Evolutionary conservation across 2,113 vertebrate genomes (phyloP), one percentile per base, ranked within the genome.

Genomic region (Silurus glanis): DNA sequence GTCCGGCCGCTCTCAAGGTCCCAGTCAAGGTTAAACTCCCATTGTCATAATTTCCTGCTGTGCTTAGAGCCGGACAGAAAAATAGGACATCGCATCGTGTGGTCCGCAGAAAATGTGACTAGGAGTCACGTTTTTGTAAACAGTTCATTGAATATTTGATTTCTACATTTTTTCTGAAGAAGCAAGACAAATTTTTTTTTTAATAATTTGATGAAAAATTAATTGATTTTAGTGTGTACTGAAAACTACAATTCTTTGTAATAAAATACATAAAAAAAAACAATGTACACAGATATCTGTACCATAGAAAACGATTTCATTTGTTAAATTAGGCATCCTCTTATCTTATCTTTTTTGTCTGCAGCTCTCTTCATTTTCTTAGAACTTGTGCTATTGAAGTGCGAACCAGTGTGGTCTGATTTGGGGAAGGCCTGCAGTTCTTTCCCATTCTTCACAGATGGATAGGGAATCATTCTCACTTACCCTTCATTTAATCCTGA

Each of bases 401-500:
- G 62, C 83, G 47, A 76, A 62, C 25, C 74, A 25, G 69, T 86
- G 56, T 9, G 16, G 58, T 58, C 53, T 83, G 75, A 83, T 75
- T 72, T 49, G 23, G 47, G 49, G 23, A 66, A 37, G 83, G 62
- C 72, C 64, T 23, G 19, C 75, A 67, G n/a, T 83, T 81, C 17
- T 23, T 79, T 25, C 45, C 23, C 76, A 12, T 62, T 53, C 67
- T 72, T 61, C 28, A 78, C 51, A 14, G 10, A 58, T 55, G 67
- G 62, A 84, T 89, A 45, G 64, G 74, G 80, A 83, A 83, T 91
- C 90, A 83, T 88, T 91, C 89, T 87, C 78, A 86, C 90, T 91
- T 91, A 92, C 90, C 92, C 91, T 91, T 93, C 91, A 92, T 94
- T 94, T 93, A 88, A 91, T 92, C 91, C 92, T 88, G 90, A 93